A percentile compares a stretch with the other conserved stretches of the same genome.
Conservation (phyloP, 2,797 vertebrate genomes). For the Halcyon badia region DNA sequence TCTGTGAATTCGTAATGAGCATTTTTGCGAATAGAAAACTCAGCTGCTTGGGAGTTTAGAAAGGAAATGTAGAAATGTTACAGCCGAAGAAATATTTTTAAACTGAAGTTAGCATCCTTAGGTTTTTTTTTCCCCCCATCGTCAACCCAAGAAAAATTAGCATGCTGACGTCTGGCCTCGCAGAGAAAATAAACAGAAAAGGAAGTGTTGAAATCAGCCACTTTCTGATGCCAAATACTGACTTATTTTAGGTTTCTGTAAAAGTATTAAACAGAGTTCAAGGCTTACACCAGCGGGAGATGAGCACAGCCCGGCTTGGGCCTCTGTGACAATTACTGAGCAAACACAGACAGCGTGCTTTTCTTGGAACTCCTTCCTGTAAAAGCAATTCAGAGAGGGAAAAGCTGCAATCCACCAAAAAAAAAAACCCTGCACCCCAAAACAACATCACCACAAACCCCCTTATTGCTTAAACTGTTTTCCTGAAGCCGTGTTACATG, state of each 20-base stretch:
- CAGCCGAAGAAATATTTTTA: background rate
- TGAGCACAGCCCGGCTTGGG: background rate
- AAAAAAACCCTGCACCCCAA: too few relatives aligned
- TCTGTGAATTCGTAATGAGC: background rate
- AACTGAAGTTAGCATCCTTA: background rate
- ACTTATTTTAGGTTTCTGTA: background rate
- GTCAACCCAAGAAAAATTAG: background rate
- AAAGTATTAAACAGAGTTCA: background rate
- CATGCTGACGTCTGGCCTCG: background rate
- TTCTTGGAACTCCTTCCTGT: background rate
- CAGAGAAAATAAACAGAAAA: background rate
- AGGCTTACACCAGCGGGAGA: background rate
- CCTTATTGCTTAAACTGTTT: accelerated
- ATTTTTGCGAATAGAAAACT: background rate
- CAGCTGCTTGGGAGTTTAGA: background rate
- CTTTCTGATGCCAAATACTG: background rate
- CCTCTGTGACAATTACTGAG: background rate
- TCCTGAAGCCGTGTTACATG: accelerated
- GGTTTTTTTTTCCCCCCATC: background rate
- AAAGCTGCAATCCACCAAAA: background rate
- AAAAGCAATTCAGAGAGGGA: background rate
- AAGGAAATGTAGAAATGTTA: background rate
- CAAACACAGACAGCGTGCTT: accelerated
- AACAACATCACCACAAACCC: background rate
- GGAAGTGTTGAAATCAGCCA: background rate